phyloP scores from a whole-genome alignment of 2,888 invertebrate species.

The Vanessa cardui region DNA sequence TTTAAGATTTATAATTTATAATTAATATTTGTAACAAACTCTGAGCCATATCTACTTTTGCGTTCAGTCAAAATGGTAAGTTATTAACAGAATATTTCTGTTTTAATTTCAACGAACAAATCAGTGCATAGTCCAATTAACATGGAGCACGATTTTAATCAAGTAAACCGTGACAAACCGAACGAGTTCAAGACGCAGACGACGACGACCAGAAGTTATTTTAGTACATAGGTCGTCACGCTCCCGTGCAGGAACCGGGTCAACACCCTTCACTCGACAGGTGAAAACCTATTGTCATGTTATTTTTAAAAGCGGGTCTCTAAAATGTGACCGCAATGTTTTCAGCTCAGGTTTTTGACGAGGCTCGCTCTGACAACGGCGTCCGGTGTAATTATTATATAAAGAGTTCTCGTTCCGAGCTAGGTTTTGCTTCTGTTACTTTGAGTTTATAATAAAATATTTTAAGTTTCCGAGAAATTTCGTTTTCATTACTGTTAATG shows the following conservation, averaged over 20 bases:
- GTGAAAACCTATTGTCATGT: slow-evolving; percentile 31
- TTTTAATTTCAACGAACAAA: not conserved
- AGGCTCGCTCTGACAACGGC: not conserved
- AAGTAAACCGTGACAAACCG: not conserved
- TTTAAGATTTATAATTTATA: too few species aligned
- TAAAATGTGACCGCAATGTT: slow-evolving; percentile 26
- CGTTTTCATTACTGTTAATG: not conserved
- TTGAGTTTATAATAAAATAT: not conserved
- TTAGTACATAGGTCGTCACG: slow-evolving; percentile 18
- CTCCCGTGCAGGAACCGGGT: slow-evolving; percentile 21
- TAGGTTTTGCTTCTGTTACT: not conserved
- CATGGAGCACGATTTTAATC: not conserved
- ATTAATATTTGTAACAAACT: too few species aligned
- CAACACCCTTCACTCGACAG: slow-evolving; percentile 31
- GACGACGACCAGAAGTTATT: slow-evolving; percentile 20
- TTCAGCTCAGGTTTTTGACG: slow-evolving; percentile 4
- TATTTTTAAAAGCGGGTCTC: slow-evolving; percentile 28
- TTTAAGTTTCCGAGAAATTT: not conserved
- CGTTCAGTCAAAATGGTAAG: too few species aligned
- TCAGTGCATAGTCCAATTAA: not conserved
- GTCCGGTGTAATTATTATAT: not conserved
- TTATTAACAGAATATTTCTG: not conserved
- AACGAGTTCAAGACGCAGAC: slow-evolving; percentile 15
- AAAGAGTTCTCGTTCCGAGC: not conserved
- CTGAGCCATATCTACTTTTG: too few species aligned